These are phyloP conservation scores for Amorpha juglandis DNA, from an alignment of 2,888 invertebrate species.

Conservation along the genomic window DNA sequence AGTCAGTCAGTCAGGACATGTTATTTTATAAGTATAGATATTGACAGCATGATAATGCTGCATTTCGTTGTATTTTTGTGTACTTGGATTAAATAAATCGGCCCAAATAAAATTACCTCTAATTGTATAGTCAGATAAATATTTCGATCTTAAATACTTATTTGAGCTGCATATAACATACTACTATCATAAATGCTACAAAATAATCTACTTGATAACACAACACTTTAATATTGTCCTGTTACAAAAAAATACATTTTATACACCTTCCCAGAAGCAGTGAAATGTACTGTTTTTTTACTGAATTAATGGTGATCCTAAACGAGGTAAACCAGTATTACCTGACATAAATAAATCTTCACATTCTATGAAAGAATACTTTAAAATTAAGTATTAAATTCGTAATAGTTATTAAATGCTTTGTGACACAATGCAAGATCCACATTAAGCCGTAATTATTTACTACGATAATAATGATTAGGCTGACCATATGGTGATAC, in stretches of 20 bases:
- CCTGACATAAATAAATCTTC: no score
- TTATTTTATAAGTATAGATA: no score
- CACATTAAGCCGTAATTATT: not conserved
- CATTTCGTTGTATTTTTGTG: no score
- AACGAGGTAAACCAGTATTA: no score
- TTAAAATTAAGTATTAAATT: not conserved
- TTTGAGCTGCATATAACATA: not conserved
- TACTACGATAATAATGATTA: not conserved
- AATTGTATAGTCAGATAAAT: no score
- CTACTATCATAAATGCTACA: not conserved
- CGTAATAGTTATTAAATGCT: not conserved
- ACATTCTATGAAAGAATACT: no score
- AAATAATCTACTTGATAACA: not conserved
- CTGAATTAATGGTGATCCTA: no score
- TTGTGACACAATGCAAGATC: not conserved
- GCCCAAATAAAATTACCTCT: no score
- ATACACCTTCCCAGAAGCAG: not conserved
- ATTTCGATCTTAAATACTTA: not conserved
- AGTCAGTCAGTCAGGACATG: no score
- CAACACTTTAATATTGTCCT: not conserved
- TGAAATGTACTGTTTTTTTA: not conserved
- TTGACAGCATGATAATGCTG: no score
- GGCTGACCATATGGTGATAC: not conserved
- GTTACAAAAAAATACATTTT: not conserved
- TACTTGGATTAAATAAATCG: no score